Conservation (phyloP, 2,797 vertebrate genomes). For the Typhlichthys eigenmanni region DNA sequence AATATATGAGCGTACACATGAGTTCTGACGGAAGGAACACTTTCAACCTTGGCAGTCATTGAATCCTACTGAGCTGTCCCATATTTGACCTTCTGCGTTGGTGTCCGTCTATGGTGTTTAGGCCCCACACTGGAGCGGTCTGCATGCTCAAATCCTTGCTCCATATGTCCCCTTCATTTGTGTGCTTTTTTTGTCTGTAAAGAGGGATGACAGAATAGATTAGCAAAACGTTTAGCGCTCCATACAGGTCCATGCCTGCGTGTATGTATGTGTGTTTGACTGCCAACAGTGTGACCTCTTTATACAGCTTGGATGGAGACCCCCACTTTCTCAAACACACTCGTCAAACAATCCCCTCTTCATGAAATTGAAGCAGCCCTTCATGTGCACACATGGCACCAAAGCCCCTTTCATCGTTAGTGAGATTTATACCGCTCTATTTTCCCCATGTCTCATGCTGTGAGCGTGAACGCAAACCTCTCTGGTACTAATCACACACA, state of each 20-base stretch:
- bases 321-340: neutral
- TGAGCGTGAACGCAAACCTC: conserved; percentile 54
- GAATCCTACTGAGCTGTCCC: conserved; percentile 4
- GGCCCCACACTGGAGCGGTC: conserved; percentile 16
- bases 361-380: neutral
- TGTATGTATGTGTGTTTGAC: conserved; percentile 4
- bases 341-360: neutral
- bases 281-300: neutral
- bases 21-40: conserved; percentile 6
- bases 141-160: conserved; percentile 16
- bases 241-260: neutral
- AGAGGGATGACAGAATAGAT: too few species aligned
- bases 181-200: neutral
- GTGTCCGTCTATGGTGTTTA: conserved; percentile 17
- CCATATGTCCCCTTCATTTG: conserved; percentile 8
- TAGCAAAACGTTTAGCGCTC: too few species aligned
- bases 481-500: conserved; percentile 64
- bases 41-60: conserved; percentile 25
- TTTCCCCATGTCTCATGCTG: conserved; percentile 41
- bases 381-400: conserved; percentile 16
- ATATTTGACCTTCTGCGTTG: conserved; percentile 2
- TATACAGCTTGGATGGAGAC: conserved; percentile 8
- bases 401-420: conserved; percentile 56
- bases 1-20: neutral
- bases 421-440: conserved; percentile 58